Evolutionary conservation across 2,113 vertebrate species (phyloP), one percentile per base, ranked within the genome.

Genomic region (Nerophis ophidion): DNA sequence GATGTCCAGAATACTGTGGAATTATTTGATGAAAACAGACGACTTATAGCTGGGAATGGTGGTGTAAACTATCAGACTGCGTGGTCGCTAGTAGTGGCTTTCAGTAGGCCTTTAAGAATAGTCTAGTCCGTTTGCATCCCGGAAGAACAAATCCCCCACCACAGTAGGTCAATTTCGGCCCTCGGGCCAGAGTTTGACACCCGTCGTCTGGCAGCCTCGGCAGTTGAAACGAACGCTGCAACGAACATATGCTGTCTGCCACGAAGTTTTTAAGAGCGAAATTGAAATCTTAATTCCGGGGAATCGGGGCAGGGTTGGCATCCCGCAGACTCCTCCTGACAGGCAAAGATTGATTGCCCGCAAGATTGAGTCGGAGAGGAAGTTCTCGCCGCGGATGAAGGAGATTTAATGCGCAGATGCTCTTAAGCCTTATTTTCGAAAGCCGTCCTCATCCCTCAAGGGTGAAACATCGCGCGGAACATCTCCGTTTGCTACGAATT

Each of bases 391-490:
- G 54, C 16, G 11, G 38, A 56, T 56, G 38, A 56, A 56, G 53
- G 42, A 8, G 40, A 44, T 44, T 44, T 44, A 40, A 40, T 42
- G 17, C 17, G 38, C 53, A 56, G 53, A 38, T 42, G 53, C 38
- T 56, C 40, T 56, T 56, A 16, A 56, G 40, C 36, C 38, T 56
- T 38, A 42, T 56, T 56, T 56, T 56, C 15, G 34, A 26, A 51
- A 54, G 35, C 42, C 5, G 36, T 56, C 16, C 5, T 42, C 16
- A n/a, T 56, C 16, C 36, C 17, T 56, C 54, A 14, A 42, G 54
- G 42, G 54, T 56, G 16, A 56, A 56, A 56, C 54, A 56, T 56
- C 54, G 54, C 42, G 54, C 42, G 16, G 42, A 56, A 56, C 54
- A 56, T 44, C 54, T 56, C 54, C 12, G 16, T 42, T 56, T 56